A percentile compares a stretch with the other conserved stretches of the same genome.
Evolutionary conservation across 2,797 vertebrate species (phyloP).

Genomic region (Heteromormyrus szaboi): DNA sequence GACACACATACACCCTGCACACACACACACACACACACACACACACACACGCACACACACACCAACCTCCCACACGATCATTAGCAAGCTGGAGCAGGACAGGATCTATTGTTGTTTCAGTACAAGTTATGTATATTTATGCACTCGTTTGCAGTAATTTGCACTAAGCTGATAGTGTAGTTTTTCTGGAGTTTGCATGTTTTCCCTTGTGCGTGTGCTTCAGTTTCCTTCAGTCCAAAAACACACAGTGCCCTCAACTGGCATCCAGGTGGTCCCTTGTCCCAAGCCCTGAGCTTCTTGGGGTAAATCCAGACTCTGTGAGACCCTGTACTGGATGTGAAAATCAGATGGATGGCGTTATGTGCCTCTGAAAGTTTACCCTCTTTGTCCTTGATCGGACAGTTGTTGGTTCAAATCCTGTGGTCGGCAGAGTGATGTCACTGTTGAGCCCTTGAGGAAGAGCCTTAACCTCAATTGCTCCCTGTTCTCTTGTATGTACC

Average conservation of each 20-base stretch:
- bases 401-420: not conserved
- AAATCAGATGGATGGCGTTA: not conserved
- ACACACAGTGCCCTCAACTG: not conserved
- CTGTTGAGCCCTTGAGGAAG: not conserved
- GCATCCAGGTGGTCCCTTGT: not conserved
- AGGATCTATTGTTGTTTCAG: not conserved
- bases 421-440: not conserved
- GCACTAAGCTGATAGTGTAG: not conserved
- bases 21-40: not conserved
- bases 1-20: not conserved
- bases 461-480: not conserved
- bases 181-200: not conserved
- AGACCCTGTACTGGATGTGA: not conserved
- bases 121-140: not conserved
- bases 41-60: too few species aligned
- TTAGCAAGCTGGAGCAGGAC: not conserved
- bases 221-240: not conserved
- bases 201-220: not conserved
- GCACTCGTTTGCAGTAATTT: not conserved
- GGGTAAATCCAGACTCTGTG: not conserved
- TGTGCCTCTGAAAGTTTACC: not conserved
- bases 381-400: not conserved
- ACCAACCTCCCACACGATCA: not conserved
- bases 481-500: not conserved
- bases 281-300: not conserved